phyloP scores from a whole-genome alignment of 2,888 invertebrate genomes.

The Dorcus hopei region DNA sequence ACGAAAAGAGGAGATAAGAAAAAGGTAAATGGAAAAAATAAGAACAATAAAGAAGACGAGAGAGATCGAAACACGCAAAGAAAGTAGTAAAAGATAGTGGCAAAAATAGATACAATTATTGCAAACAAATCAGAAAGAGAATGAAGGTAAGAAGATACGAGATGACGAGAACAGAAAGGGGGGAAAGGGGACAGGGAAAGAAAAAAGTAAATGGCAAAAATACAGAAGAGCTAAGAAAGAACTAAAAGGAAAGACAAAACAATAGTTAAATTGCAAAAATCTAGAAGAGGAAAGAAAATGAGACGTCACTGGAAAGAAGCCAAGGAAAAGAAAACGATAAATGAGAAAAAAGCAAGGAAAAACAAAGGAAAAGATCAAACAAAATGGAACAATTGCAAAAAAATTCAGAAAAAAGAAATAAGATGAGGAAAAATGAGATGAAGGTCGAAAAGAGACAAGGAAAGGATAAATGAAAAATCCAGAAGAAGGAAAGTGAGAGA shows the following conservation, averaged over 20 bases:
- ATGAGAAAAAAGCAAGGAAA: too few relatives aligned
- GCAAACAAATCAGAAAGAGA: neutral
- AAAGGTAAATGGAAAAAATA: neutral
- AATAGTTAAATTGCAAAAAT: neutral
- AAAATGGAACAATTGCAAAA: too few relatives aligned
- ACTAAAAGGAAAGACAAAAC: neutral
- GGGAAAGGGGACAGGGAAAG: neutral
- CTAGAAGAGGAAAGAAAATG: too few relatives aligned
- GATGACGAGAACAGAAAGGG: neutral
- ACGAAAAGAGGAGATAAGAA: neutral
- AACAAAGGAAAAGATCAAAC: too few relatives aligned
- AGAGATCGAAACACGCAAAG: neutral
- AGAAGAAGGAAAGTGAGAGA: neutral
- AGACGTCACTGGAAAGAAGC: too few relatives aligned
- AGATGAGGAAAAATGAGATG: slow-evolving; percentile 22
- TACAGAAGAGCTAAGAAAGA: neutral
- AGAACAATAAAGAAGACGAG: neutral
- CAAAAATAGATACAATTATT: neutral
- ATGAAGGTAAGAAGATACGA: neutral
- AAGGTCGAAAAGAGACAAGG: neutral
- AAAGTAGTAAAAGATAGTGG: neutral
- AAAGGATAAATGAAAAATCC: neutral
- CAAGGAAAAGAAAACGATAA: too few relatives aligned
- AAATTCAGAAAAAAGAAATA: neutral
- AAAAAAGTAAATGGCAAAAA: neutral